These are phyloP conservation scores for Patella depressa DNA, from an alignment of 2,888 invertebrate species.

Conservation along the genomic window DNA sequence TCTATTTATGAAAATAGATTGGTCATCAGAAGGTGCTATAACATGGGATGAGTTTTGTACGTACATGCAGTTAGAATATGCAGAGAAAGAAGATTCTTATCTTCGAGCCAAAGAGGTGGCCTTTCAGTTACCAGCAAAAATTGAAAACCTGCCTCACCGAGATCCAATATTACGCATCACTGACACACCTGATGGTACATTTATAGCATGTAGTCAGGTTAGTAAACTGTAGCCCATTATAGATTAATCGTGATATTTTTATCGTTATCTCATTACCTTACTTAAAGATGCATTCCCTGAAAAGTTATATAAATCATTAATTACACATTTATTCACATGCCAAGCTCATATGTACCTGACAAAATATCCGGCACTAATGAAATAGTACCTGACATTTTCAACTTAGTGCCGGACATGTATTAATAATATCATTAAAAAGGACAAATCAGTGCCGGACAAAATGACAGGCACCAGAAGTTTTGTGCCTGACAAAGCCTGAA, in stretches of 20 bases:
- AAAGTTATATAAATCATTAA: too few relatives aligned
- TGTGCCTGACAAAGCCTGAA: too few relatives aligned
- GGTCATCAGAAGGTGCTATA: slow-evolving; percentile 69
- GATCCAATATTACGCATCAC: slow-evolving; percentile 67
- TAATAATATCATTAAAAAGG: too few relatives aligned
- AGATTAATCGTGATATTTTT: not conserved
- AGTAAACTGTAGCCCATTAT: not conserved
- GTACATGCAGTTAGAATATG: slow-evolving; percentile 72
- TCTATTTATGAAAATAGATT: slow-evolving; percentile 71
- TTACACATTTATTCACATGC: too few relatives aligned
- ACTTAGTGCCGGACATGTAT: too few relatives aligned
- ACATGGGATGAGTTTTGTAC: slow-evolving; percentile 72
- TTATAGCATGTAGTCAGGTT: slow-evolving; percentile 69
- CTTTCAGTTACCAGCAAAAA: slow-evolving; percentile 69
- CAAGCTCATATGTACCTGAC: too few relatives aligned
- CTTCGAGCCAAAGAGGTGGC: slow-evolving; percentile 66
- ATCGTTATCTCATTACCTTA: not conserved
- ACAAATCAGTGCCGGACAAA: too few relatives aligned
- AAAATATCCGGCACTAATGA: too few relatives aligned
- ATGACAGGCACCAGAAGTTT: too few relatives aligned
- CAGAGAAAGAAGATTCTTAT: slow-evolving; percentile 70
- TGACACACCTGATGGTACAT: slow-evolving; percentile 67
- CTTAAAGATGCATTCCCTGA: too few relatives aligned
- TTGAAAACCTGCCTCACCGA: slow-evolving; percentile 67
- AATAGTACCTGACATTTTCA: too few relatives aligned